phyloP scores from a whole-genome alignment of 2,113 vertebrate species.

The Cariama cristata region DNA sequence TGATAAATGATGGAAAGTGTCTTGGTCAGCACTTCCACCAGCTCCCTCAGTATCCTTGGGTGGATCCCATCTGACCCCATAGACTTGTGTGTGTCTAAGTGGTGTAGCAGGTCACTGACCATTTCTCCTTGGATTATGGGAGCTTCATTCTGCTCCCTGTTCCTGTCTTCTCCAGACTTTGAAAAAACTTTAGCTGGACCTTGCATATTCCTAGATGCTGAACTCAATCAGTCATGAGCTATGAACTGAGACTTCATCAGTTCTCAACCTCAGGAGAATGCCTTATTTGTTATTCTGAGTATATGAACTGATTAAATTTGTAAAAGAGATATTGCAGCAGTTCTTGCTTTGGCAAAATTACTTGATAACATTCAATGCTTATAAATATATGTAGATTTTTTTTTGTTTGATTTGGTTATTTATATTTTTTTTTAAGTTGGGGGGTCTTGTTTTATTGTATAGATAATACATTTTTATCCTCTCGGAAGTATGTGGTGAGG shows the following conservation, averaged over 20 bases:
- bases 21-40: no score
- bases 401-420: not conserved
- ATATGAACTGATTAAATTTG: not conserved
- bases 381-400: not conserved
- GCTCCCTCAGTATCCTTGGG: no score
- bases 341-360: not conserved
- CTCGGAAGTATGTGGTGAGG: not conserved
- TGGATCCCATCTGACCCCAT: no score
- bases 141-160: no score
- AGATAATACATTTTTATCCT: not conserved
- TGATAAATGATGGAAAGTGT: no score
- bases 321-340: not conserved
- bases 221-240: not conserved
- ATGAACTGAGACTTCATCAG: not conserved
- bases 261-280: not conserved
- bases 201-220: not conserved
- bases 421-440: not conserved
- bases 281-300: not conserved
- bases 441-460: not conserved
- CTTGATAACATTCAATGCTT: not conserved
- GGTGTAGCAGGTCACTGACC: no score
- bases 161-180: not conserved
- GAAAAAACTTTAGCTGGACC: not conserved
- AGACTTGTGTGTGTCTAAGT: no score
- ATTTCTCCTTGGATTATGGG: no score